Evolutionary conservation across 2,888 invertebrate genomes (phyloP).

Genomic region (Azorinus chamasolen): DNA sequence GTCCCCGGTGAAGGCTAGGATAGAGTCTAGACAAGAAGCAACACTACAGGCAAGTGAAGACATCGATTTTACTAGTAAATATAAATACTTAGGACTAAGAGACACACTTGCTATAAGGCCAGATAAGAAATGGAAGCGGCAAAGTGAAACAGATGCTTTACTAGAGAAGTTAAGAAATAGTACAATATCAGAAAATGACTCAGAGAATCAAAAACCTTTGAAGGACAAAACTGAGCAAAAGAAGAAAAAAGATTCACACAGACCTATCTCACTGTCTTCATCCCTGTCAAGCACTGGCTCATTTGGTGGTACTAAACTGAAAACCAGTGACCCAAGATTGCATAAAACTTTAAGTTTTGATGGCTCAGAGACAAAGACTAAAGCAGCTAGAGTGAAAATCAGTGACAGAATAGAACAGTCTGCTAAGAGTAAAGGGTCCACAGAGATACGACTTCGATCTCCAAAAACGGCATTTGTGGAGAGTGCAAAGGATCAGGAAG

Average conservation of each 20-base stretch:
- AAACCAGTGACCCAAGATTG: constrained; percentile 42
- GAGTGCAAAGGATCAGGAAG: not conserved
- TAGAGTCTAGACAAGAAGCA: not conserved
- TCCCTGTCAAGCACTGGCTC: constrained; percentile 42
- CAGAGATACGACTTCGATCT: constrained; percentile 16
- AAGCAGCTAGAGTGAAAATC: constrained; percentile 42
- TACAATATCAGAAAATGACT: not conserved
- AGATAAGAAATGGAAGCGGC: constrained; percentile 34
- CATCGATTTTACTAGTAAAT: constrained; percentile 37
- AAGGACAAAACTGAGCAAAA: constrained; percentile 6
- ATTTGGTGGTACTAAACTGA: constrained; percentile 3
- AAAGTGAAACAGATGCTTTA: constrained; percentile 5
- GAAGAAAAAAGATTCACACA: constrained; percentile 23
- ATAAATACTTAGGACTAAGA: constrained; percentile 53
- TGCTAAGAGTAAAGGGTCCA: constrained; percentile 23
- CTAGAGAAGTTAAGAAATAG: no score
- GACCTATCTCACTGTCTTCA: constrained; percentile 35
- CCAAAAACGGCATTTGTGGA: constrained; percentile 47
- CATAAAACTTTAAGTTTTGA: constrained; percentile 39
- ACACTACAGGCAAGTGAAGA: constrained; percentile 15
- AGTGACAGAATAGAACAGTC: constrained; percentile 60
- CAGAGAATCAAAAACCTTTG: not conserved
- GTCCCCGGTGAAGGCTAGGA: no score
- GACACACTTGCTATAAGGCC: constrained; percentile 48
- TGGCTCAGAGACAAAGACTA: constrained; percentile 16